Evolutionary conservation across 2,888 invertebrate genomes (phyloP).

Genomic region (Scaptomyza parva): DNA sequence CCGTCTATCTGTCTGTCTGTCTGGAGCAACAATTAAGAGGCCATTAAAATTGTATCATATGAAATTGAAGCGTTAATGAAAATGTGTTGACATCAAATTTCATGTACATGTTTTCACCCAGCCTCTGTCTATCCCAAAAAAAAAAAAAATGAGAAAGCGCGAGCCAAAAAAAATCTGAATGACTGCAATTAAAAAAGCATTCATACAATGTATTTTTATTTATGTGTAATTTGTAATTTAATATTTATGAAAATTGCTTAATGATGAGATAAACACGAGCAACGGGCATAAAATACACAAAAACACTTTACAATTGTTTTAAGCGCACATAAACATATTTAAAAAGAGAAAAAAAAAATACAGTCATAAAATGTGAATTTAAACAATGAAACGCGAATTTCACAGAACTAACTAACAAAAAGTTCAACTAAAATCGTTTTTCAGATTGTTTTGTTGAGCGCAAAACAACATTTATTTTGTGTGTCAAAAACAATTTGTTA

Average conservation of each 20-base stretch:
- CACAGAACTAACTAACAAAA: too few species aligned
- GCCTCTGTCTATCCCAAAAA: too few species aligned
- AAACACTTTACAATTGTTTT: too few species aligned
- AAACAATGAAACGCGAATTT: too few species aligned
- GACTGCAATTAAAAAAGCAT: constrained; percentile 58
- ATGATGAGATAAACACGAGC: constrained; percentile 12
- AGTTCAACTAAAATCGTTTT: too few species aligned
- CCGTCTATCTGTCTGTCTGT: not conserved
- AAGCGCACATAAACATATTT: too few species aligned
- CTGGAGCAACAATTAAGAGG: constrained; percentile 49
- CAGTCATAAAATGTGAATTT: too few species aligned
- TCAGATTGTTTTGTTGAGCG: too few species aligned
- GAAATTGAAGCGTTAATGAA: constrained; percentile 56
- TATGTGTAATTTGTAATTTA: constrained; percentile 5
- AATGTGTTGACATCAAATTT: constrained; percentile 45
- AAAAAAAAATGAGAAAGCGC: not conserved
- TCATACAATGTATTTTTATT: constrained; percentile 16
- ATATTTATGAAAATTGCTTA: constrained; percentile 9
- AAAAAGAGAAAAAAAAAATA: too few species aligned
- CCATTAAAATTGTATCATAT: constrained; percentile 60
- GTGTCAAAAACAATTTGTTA: not conserved
- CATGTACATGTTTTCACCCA: too few species aligned
- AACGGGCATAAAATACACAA: not conserved
- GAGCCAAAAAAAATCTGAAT: constrained; percentile 12
- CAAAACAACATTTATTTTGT: not conserved